phyloP scores from a whole-genome alignment of 2,113 vertebrate genomes.

The Esox niger region DNA sequence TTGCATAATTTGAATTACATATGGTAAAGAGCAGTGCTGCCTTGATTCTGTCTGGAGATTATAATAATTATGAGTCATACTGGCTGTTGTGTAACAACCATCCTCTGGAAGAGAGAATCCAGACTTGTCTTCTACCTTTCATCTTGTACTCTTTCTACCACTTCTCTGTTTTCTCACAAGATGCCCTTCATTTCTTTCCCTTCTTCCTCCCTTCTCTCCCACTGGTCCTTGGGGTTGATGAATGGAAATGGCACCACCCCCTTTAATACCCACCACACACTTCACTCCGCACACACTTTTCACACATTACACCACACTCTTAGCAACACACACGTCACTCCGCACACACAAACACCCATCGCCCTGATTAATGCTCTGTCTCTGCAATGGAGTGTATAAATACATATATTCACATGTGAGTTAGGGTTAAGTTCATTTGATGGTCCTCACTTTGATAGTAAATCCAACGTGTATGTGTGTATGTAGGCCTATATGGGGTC shows the following conservation, averaged over 20 bases:
- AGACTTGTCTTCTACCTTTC: conserved; percentile 13
- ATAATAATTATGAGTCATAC: conserved; percentile 48
- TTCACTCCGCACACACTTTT: no score
- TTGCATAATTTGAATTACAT: conserved; percentile 69
- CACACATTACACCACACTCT: no score
- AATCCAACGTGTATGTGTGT: conserved; percentile 31
- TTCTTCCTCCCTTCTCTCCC: conserved; percentile 16
- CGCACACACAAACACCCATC: conserved; percentile 25
- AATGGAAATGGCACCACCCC: conserved; percentile 49
- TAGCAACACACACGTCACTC: conserved; percentile 29
- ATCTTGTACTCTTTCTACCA: not conserved
- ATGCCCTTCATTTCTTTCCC: conserved; percentile 33
- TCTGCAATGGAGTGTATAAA: no score
- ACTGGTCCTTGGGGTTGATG: conserved; percentile 11
- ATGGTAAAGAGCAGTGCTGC: conserved; percentile 61
- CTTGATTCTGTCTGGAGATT: conserved; percentile 61
- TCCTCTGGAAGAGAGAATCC: conserved; percentile 24
- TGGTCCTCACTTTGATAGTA: no score
- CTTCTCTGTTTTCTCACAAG: conserved; percentile 20
- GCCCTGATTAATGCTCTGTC: no score
- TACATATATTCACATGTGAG: no score
- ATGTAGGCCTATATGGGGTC: not conserved
- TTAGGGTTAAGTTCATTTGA: no score
- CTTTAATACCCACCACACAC: no score
- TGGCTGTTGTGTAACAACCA: conserved; percentile 24